phyloP scores from a whole-genome alignment of 2,888 invertebrate species.

The Cepaea hortensis region DNA sequence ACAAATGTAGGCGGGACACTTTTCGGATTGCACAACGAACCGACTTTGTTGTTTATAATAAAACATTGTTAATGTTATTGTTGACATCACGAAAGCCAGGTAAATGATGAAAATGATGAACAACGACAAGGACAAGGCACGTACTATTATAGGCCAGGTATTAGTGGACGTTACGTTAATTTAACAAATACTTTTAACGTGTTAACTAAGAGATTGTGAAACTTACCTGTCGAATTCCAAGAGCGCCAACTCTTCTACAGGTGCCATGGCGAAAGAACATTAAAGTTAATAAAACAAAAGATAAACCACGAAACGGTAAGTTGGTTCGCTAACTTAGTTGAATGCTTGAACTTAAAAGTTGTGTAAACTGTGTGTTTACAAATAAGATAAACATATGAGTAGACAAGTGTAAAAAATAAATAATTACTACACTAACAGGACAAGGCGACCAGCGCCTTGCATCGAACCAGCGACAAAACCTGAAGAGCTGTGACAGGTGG shows the following conservation, averaged over 20 bases:
- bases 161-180: too few species aligned
- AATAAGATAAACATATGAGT: not conserved
- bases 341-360: not conserved
- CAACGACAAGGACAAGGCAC: too few species aligned
- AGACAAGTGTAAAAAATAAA: slow-evolving; percentile 14
- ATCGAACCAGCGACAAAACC: slow-evolving; percentile 50
- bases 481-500: slow-evolving; percentile 17
- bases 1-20: too few species aligned
- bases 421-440: slow-evolving; percentile 47
- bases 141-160: too few species aligned
- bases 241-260: slow-evolving; percentile 70
- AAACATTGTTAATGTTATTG: too few species aligned
- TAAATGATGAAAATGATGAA: too few species aligned
- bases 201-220: not conserved
- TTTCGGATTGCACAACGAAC: too few species aligned
- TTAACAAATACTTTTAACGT: slow-evolving; percentile 13
- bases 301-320: not conserved
- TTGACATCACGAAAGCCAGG: too few species aligned
- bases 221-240: slow-evolving; percentile 70
- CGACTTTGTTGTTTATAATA: too few species aligned
- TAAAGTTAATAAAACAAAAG: not conserved
- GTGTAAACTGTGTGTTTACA: not conserved
- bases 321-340: not conserved
- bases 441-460: slow-evolving; percentile 67
- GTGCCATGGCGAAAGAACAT: slow-evolving; percentile 48